A percentile compares a stretch with the other conserved stretches of the same genome.
Conservation (phyloP, 2,113 vertebrate genomes). For the Sterna hirundo region DNA sequence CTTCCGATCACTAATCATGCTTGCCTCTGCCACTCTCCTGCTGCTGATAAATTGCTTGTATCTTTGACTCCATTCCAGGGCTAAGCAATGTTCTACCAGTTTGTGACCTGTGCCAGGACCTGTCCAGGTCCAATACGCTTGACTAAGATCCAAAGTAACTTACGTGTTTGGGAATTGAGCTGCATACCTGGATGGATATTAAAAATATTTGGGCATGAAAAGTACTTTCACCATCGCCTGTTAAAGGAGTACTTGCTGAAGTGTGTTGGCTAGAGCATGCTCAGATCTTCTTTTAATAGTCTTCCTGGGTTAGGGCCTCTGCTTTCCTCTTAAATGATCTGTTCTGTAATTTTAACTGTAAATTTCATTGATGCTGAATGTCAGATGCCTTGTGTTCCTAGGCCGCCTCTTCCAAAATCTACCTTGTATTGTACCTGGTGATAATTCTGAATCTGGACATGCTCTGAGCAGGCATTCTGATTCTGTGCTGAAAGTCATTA, state of each 20-base stretch:
- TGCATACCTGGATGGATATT: neutral
- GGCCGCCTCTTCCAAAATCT: neutral
- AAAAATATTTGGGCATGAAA: slow-evolving; percentile 32
- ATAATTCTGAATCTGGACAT: neutral
- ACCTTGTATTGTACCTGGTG: neutral
- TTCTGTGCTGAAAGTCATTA: neutral
- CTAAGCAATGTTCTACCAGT: neutral
- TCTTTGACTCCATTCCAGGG: slow-evolving; percentile 34
- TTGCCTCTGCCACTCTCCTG: slow-evolving; percentile 52
- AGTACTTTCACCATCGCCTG: slow-evolving; percentile 2
- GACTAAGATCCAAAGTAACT: neutral
- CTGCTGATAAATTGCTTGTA: slow-evolving; percentile 63
- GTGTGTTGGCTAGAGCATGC: slow-evolving; percentile 51
- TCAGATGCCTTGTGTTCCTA: neutral
- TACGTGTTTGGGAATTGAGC: neutral
- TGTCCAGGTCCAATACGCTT: neutral
- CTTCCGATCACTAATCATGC: slow-evolving; percentile 71
- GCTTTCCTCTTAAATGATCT: neutral
- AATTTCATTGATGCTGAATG: neutral
- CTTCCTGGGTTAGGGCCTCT: neutral
- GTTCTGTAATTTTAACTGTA: neutral
- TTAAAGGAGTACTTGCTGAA: slow-evolving; percentile 18
- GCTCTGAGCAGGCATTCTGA: neutral
- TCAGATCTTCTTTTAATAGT: neutral
- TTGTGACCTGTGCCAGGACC: neutral